Evolutionary conservation across 2,888 invertebrate species (phyloP), one percentile per base, ranked within the genome.

Genomic region (Mesorhabditis belari): DNA sequence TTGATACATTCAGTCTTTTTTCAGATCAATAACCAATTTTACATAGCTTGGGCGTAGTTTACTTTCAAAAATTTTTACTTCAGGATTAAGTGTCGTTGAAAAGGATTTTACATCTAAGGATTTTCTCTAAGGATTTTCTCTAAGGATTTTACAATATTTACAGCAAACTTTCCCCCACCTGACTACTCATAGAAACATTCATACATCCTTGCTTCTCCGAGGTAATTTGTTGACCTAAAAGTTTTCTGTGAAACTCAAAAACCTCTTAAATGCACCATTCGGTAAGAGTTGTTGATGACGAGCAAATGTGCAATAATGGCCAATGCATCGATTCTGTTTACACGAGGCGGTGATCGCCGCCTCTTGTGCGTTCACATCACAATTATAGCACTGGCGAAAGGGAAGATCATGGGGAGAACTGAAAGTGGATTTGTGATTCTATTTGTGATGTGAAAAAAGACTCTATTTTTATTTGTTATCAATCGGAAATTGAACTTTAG

Each of bases 301-400:
- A 17, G 76, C 73, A 58, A 71, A 75, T 1, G 77, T 77, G 63
- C 79, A 79, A 57, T 67, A 79, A 59, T 79, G 79, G 68, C 78
- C 79, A 19, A 62, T 6, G 57, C 77, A 78, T 52, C 66, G 61
- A 61, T 76, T 70, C 35, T 73, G 71, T 53, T 73, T 71, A 56
- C 79, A 79, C 19, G 69, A 65, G 6, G 76, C 66, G 1, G 79
- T 79, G 49, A 73, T 61, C 4, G 77, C 67, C 23, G 68, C 69
- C 26, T 77, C 78, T 52, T 77, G 75, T 3, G 77, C 55, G 50
- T 65, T 74, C 21, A 75, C 67, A 52, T 79, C 79, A 55, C 79
- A 79, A 51, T 66, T 77, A 52, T 74, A 66, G 57, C 79, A 79
- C 4, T 67, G 63, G 53, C 70, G 67, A 25, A 76, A 63, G 0